Evolutionary conservation across 1,140 invertebrate genomes (phyloP), one percentile per base, ranked within the genome.

Genomic region (Dinothrombium tinctorium): DNA sequence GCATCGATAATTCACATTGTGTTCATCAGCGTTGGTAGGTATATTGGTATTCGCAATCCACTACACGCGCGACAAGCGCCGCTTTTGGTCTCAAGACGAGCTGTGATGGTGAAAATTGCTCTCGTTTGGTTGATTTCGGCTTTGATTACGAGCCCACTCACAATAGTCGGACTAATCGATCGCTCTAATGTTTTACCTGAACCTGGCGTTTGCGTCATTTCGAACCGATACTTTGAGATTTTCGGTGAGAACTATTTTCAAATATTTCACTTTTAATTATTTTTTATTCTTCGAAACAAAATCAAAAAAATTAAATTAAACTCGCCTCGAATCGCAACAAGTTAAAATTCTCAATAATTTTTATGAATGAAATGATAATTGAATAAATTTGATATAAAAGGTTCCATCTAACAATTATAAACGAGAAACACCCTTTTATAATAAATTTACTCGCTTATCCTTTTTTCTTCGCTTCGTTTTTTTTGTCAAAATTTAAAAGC

Each of bases 1-100:
- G 76, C 81, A 6, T 83, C 77, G 51, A 94, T 94, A 54, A 76
- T 89, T 71, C 87, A 94, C 67, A 90, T 94, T 82, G 87, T 83
- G 56, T 86, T 83, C 60, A 92, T 94, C 56, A 83, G 78, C 26
- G 65, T 94, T 46, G 82, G 83, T 44, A 42, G 86, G 50, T 94
- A 87, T 59, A 58, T 89, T 43, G 82, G 82, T 31, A 89, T 94
- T 43, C 66, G 80, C 24, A 81, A 82, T 58, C 86, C 86, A 1
- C 59, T 94, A 46, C 76, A 73, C 50, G 79, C 74, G 9, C 61
- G 79, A 20, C 49, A 56, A 38, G 15, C 74, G 73, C 52, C 69
- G 67, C 38, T 55, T 54, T 43, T 73, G 70, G 36, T 39, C 15
- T 79, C 76, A 2, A 76, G 76, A 50, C 65, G 74, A 29, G 62